Evolutionary conservation across 1,140 invertebrate genomes (phyloP), one percentile per base, ranked within the genome.

Genomic region (Polyergus mexicanus): DNA sequence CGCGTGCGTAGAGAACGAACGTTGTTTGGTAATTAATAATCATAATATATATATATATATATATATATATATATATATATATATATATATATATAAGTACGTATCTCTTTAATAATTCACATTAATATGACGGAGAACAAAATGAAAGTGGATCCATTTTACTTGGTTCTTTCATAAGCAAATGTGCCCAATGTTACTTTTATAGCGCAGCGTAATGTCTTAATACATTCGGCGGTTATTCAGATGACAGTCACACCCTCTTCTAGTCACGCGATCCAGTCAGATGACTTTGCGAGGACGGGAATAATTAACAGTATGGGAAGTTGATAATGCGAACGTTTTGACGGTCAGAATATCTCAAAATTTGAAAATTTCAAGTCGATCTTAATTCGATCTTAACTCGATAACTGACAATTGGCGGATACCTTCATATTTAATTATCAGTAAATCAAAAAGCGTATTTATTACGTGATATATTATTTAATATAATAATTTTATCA

Each of bases 201-300:
- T 56, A 86, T 41, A 87, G 60, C 76, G 63, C 28, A 60, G 83
- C 66, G 71, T 87, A 62, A 87, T 65, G 90, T 91, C 90, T 91
- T 91, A 91, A 91, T 89, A 87, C 86, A 87, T 71, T 76, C 77
- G 85, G 51, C 84, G 74, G 85, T 75, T 72, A 69, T 83, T 78
- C 85, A 88, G 72, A 86, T 78, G 89, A 90, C 89, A 87, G 87
- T 87, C 91, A 87, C 91, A 92, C 91, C 91, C 90, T 91, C 47
- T 66, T 56, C 84, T 81, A 74, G 89, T 92, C 91, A 92, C 91
- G 91, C 91, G 87, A 91, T 28, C 25, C 1, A 28, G 25, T 28
- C 62, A 90, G 63, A 77, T 69, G 85, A 91, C 81, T 89, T 88
- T 88, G 65, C 75, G 69, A 74, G 63, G 51, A 60, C 87, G 65